Percentiles rank a stretch among this genome's conserved stretches.
These are phyloP conservation scores for Chunga burmeisteri DNA, from an alignment of 2,113 vertebrate genomes.

Conservation along the genomic window DNA sequence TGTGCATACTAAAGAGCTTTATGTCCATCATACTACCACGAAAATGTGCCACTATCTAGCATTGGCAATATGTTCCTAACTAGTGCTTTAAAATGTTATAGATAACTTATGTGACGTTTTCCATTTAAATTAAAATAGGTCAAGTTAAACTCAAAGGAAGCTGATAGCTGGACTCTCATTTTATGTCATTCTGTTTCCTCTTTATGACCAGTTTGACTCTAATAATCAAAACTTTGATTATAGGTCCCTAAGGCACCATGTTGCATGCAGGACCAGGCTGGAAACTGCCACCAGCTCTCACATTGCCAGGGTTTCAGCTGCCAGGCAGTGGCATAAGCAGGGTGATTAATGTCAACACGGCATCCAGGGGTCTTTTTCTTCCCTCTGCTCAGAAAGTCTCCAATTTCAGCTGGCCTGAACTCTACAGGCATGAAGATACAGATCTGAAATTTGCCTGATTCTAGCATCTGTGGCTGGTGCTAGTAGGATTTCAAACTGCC, in stretches of 20 bases:
- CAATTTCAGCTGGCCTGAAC: neutral
- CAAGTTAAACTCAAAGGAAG: conserved; percentile 31
- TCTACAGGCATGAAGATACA: neutral
- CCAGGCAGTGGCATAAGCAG: neutral
- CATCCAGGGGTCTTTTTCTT: neutral
- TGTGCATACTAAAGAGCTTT: neutral
- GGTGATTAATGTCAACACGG: neutral
- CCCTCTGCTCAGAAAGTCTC: neutral
- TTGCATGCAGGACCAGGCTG: neutral
- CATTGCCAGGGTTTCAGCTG: neutral
- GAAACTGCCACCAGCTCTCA: neutral
- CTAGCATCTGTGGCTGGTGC: neutral
- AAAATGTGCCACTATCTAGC: neutral
- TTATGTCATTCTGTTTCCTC: conserved; percentile 14
- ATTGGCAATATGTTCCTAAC: neutral
- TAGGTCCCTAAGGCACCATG: neutral
- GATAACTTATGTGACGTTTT: conserved; percentile 16
- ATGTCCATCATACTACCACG: neutral
- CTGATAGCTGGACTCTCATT: conserved; percentile 18
- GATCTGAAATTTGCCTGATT: neutral
- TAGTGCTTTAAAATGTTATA: conserved; percentile 17
- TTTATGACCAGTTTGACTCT: conserved; percentile 21
- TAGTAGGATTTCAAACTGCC: neutral
- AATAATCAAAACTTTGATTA: conserved; percentile 16
- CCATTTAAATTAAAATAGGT: conserved; percentile 57